phyloP scores from a whole-genome alignment of 2,113 vertebrate genomes.

The Lagopus leucura region DNA sequence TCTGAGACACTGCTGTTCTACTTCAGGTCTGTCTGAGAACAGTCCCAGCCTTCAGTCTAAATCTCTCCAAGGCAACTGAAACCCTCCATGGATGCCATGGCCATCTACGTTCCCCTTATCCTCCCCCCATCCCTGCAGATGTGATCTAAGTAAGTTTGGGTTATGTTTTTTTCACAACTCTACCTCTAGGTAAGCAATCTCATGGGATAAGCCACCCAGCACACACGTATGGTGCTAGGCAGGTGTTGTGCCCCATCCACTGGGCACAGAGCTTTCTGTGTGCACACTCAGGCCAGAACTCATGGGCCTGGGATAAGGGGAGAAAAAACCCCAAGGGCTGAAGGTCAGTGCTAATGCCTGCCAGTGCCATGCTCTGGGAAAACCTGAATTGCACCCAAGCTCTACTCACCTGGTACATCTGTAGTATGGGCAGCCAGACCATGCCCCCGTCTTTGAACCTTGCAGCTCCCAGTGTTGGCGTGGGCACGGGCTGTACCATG shows the following conservation, averaged over 20 bases:
- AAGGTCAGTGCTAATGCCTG: neutral
- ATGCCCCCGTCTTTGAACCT: neutral
- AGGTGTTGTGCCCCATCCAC: accelerated
- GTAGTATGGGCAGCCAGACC: neutral
- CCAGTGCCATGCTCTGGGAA: neutral
- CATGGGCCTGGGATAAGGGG: neutral
- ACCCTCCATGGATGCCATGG: accelerated
- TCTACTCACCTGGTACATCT: neutral
- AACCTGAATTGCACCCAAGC: neutral
- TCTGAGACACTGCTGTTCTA: accelerated
- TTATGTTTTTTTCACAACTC: neutral
- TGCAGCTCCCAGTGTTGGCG: accelerated
- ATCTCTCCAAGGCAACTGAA: accelerated
- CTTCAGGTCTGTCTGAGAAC: neutral
- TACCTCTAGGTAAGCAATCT: neutral
- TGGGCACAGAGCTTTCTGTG: neutral
- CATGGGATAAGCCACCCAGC: accelerated
- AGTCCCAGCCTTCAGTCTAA: accelerated
- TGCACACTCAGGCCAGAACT: neutral
- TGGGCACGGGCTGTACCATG: neutral
- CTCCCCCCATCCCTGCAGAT: neutral
- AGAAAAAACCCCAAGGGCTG: neutral
- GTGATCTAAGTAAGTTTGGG: neutral
- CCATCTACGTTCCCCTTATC: accelerated
- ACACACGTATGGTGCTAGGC: accelerated